Percentiles rank a stretch among this genome's conserved stretches.
These are phyloP conservation scores for Drosophila pseudotakahashii DNA, from an alignment of 2,888 invertebrate genomes.

Conservation along the genomic window DNA sequence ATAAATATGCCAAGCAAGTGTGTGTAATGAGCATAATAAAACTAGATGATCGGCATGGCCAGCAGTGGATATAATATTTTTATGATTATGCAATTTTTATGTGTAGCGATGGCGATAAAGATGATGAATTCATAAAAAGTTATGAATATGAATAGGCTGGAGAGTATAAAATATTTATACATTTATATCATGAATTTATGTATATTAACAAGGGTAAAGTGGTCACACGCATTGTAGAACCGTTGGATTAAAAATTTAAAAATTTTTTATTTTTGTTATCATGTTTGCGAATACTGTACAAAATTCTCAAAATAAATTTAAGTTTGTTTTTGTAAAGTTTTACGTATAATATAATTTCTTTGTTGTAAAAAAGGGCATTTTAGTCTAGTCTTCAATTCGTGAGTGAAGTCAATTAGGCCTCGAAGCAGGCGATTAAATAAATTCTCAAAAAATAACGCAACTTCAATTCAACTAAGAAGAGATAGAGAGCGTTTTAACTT, in stretches of 20 bases:
- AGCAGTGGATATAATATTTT: constrained; percentile 51
- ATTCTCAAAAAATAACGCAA: constrained; percentile 24
- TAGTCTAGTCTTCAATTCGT: constrained; percentile 59
- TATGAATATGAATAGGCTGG: constrained; percentile 63
- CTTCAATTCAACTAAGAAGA: constrained; percentile 36
- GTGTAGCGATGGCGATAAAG: constrained; percentile 59
- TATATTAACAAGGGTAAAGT: constrained; percentile 11
- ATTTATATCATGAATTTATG: constrained; percentile 6
- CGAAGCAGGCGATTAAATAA: constrained; percentile 42
- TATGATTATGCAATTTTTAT: constrained; percentile 68
- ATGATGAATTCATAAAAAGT: constrained; percentile 65
- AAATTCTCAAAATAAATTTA: background rate
- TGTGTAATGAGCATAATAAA: constrained; percentile 47
- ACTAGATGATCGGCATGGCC: constrained; percentile 41
- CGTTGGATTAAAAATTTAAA: background rate
- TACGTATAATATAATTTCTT: too few relatives aligned
- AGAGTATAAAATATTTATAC: constrained; percentile 22
- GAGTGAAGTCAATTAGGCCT: constrained; percentile 69
- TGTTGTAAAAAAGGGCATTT: constrained; percentile 11
- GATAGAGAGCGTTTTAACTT: constrained; percentile 14
- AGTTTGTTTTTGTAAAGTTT: too few relatives aligned
- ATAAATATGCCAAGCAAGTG: constrained; percentile 35
- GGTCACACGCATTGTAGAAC: background rate
- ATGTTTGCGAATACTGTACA: background rate
- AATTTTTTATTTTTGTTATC: background rate